Percentiles rank a stretch among this genome's conserved stretches.
phyloP scores from a whole-genome alignment of 2,113 vertebrate genomes.

The Oncorhynchus clarkii region DNA sequence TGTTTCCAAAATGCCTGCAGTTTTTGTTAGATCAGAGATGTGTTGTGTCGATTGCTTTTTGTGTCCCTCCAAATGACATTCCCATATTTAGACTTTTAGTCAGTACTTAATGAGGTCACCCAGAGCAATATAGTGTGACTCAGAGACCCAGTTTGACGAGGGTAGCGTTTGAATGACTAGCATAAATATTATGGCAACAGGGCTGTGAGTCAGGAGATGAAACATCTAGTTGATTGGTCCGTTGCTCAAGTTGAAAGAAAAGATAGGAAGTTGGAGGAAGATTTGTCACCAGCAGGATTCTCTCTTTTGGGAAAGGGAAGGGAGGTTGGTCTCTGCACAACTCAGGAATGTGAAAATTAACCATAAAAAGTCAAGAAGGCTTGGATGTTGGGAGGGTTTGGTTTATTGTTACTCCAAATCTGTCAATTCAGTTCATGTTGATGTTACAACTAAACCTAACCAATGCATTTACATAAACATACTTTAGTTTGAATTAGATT shows the following conservation, averaged over 20 bases:
- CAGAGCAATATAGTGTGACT: constrained; percentile 32
- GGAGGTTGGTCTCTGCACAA: constrained; percentile 20
- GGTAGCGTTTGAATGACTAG: constrained; percentile 50
- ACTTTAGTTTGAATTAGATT: not conserved
- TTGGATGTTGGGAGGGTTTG: not conserved
- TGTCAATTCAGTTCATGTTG: not conserved
- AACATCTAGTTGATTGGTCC: constrained; percentile 50
- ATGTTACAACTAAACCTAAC: not conserved
- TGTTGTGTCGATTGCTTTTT: too few species aligned
- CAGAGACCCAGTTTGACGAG: constrained; percentile 46
- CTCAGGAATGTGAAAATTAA: constrained; percentile 55
- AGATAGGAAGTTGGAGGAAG: constrained; percentile 59
- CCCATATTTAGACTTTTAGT: constrained; percentile 50
- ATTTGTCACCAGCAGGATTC: constrained; percentile 63
- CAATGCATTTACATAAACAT: not conserved
- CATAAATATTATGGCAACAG: constrained; percentile 63
- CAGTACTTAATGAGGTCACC: constrained; percentile 44
- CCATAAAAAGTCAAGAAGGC: constrained; percentile 10
- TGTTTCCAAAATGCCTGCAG: too few species aligned
- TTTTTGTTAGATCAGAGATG: too few species aligned
- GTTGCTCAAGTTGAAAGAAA: constrained; percentile 59
- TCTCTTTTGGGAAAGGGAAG: constrained; percentile 46
- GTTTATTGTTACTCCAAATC: not conserved
- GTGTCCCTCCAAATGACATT: too few species aligned
- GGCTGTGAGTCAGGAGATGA: constrained; percentile 67